Conservation (phyloP, 1,140 invertebrate genomes). For the Odontomachus brunneus region DNA sequence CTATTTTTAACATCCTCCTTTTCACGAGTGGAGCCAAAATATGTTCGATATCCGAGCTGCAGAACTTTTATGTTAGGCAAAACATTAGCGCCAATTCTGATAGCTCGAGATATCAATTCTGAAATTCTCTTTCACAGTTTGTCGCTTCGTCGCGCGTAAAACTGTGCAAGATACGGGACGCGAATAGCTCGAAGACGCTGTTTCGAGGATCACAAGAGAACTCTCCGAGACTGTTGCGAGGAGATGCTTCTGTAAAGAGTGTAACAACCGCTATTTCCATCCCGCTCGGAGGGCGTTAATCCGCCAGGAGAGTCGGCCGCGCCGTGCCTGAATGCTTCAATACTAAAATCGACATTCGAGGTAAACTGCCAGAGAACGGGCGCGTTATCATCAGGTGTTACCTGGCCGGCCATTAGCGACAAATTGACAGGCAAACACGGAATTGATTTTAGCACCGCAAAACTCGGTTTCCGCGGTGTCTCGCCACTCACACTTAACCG, state of each 20-base stretch:
- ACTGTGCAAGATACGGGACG: background rate
- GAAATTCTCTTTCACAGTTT: too few species aligned
- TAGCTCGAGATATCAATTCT: too few species aligned
- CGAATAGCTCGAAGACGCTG: background rate
- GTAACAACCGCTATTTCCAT: background rate
- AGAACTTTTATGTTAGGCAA: too few species aligned
- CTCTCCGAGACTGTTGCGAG: too few species aligned
- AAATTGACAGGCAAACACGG: slow-evolving; percentile 79
- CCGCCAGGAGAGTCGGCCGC: background rate
- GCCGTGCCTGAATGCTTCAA: slow-evolving; percentile 66
- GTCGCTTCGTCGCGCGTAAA: background rate
- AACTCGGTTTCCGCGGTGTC: slow-evolving; percentile 76
- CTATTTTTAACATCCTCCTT: too few species aligned
- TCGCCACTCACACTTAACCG: slow-evolving; percentile 73
- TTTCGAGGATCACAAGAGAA: background rate
- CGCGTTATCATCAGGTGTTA: slow-evolving; percentile 78
- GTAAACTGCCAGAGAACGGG: slow-evolving; percentile 76
- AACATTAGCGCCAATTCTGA: too few species aligned
- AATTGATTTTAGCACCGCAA: slow-evolving; percentile 79
- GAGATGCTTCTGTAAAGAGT: slow-evolving; percentile 17
- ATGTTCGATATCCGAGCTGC: too few species aligned
- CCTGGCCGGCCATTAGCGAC: slow-evolving; percentile 75
- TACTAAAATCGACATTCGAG: slow-evolving; percentile 75
- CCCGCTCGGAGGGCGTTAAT: slow-evolving; percentile 20
- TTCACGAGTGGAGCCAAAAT: too few species aligned